Evolutionary conservation across 2,113 vertebrate species (phyloP), one percentile per base, ranked within the genome.

Genomic region (Sula dactylatra): DNA sequence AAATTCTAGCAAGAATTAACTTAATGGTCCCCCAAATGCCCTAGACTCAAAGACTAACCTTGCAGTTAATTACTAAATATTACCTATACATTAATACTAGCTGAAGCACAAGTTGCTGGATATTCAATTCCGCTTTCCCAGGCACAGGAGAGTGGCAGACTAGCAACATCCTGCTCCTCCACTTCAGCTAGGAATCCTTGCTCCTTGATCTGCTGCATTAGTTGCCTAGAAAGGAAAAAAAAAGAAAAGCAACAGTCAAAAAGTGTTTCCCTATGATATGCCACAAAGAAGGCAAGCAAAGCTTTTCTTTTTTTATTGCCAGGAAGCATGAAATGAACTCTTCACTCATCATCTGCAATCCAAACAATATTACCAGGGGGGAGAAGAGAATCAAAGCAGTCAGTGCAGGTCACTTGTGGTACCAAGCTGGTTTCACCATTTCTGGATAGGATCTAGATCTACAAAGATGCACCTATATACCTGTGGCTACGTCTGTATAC

Each of bases 81-180:
- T 79, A 83, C 96, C 97, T 98, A 98, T 97, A 94, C 96, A 71
- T 99, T 98, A 98, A 99, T 98, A 44, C 96, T 98, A 72, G 99
- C 95, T 21, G 98, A 98, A 88, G 98, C 97, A 40, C 99, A 98
- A 86, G 97, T 55, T 54, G 99, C 98, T 7, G 98, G 89, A 83
- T 98, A 97, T 38, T 99, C 98, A 96, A 99, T 95, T 83, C 98
- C 98, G 6, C 99, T 99, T 97, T 99, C 99, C 96, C 97, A 96
- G 55, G 99, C 99, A 90, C 99, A 99, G 80, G 98, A 98, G 40
- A 98, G 96, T 13, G 98, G 98, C 97, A 99, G 82, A n/a, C 98
- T 96, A 47, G 97, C 88, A 47, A 94, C 27, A 25, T 98, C 98
- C 47, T 97, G 97, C 88, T 98, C 99, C 58, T 98, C 99, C 21